These are phyloP conservation scores for Drosophila formosana DNA, from an alignment of 2,888 invertebrate genomes.

Conservation along the genomic window DNA sequence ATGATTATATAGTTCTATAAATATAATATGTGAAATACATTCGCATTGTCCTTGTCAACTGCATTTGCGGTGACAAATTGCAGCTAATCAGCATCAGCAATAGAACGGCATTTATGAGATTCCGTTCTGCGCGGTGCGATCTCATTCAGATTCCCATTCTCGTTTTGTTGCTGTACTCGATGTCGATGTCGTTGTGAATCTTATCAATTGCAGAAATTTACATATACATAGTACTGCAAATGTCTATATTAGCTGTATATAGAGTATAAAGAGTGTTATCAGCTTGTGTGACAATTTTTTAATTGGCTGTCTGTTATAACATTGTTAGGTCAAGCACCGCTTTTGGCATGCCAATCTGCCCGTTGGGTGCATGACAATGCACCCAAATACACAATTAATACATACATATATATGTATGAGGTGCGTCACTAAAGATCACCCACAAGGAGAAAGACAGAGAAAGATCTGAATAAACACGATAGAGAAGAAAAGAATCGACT, in stretches of 20 bases:
- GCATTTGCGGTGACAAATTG: constrained; percentile 66
- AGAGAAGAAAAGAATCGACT: constrained; percentile 12
- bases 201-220: constrained; percentile 72
- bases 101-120: constrained; percentile 28
- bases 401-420: constrained; percentile 1
- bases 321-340: constrained; percentile 77
- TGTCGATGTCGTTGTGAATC: constrained; percentile 30
- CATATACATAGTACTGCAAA: constrained; percentile 41
- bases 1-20: constrained; percentile 25
- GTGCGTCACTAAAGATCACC: constrained; percentile 42
- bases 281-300: constrained; percentile 57
- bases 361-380: constrained; percentile 56
- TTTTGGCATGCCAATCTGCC: constrained; percentile 60
- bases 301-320: constrained; percentile 66
- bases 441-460: constrained; percentile 8
- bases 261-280: constrained; percentile 43
- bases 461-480: not conserved
- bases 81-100: constrained; percentile 71
- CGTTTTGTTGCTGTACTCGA: constrained; percentile 8
- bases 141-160: not conserved
- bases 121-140: constrained; percentile 39
- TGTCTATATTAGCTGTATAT: constrained; percentile 26
- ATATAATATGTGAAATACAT: constrained; percentile 25
- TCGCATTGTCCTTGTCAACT: constrained; percentile 71
- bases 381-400: constrained; percentile 3